phyloP scores from a whole-genome alignment of 2,797 vertebrate species.

The Rallus crepitans region DNA sequence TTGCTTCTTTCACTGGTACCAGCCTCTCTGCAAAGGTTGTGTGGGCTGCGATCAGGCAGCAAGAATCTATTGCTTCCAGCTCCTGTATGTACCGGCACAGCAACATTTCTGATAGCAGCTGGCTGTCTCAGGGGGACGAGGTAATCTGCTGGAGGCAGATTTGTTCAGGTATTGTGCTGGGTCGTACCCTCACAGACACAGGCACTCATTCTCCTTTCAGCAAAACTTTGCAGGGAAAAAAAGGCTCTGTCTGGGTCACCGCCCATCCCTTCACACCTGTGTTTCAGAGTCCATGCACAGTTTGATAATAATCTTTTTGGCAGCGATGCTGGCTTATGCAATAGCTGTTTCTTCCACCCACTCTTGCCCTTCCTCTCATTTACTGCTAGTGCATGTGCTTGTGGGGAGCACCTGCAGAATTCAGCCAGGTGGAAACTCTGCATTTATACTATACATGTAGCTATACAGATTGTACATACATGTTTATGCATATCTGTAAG shows the following conservation, averaged over 20 bases:
- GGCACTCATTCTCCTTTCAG: neutral
- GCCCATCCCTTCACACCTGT: constrained; percentile 28
- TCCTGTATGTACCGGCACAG: accelerated
- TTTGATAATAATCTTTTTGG: constrained; percentile 31
- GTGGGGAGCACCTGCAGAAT: neutral
- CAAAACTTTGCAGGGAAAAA: neutral
- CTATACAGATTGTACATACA: neutral
- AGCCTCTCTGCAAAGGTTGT: neutral
- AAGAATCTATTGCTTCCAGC: neutral
- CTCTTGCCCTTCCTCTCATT: neutral
- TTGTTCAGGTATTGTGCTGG: neutral
- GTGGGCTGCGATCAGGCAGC: neutral
- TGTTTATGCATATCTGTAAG: neutral
- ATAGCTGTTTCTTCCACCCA: neutral
- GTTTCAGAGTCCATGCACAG: neutral
- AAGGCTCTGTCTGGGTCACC: constrained; percentile 22
- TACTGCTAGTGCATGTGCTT: neutral
- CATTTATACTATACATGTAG: neutral
- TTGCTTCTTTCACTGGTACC: neutral
- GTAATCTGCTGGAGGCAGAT: neutral
- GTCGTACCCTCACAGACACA: neutral
- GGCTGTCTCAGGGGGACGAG: neutral
- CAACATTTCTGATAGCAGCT: neutral
- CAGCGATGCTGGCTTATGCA: constrained; percentile 47
- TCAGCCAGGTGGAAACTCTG: neutral